Percentiles rank a stretch among this genome's conserved stretches.
These are phyloP conservation scores for Haliaeetus albicilla DNA, from an alignment of 2,797 vertebrate genomes.

Conservation along the genomic window DNA sequence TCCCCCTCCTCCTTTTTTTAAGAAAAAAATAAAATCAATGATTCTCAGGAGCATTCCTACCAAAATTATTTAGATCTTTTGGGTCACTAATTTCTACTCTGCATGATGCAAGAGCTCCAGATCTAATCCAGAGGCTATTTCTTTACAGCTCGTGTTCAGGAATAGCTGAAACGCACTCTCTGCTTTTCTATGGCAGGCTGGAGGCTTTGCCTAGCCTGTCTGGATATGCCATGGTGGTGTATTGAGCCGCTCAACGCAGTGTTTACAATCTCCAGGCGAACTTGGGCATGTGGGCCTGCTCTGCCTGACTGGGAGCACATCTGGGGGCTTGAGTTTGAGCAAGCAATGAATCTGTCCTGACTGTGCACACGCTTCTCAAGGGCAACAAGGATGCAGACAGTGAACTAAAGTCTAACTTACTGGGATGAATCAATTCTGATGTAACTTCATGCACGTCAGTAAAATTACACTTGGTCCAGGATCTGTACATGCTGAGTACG, in stretches of 20 bases:
- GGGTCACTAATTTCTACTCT: neutral
- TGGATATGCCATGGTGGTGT: neutral
- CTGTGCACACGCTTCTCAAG: neutral
- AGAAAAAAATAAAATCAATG: neutral
- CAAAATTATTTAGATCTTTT: neutral
- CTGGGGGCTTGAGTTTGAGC: neutral
- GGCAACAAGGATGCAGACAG: neutral
- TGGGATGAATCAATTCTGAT: neutral
- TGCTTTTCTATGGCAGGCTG: neutral
- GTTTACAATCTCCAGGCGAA: neutral
- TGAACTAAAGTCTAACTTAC: neutral
- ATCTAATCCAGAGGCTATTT: neutral
- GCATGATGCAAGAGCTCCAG: rapidly evolving
- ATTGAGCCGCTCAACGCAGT: neutral
- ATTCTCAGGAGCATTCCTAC: neutral
- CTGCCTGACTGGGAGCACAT: neutral
- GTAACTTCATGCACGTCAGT: neutral
- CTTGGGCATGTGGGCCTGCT: neutral
- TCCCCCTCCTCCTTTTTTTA: neutral
- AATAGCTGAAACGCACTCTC: neutral
- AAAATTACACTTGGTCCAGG: neutral
- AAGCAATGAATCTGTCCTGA: neutral
- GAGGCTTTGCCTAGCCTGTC: neutral
- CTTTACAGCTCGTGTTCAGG: neutral
- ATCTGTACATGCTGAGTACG: neutral